A percentile compares a stretch with the other conserved stretches of the same genome.
Evolutionary conservation across 92 coral and sea anemone species (phyloP).

Genomic region (Siderastrea radians): DNA sequence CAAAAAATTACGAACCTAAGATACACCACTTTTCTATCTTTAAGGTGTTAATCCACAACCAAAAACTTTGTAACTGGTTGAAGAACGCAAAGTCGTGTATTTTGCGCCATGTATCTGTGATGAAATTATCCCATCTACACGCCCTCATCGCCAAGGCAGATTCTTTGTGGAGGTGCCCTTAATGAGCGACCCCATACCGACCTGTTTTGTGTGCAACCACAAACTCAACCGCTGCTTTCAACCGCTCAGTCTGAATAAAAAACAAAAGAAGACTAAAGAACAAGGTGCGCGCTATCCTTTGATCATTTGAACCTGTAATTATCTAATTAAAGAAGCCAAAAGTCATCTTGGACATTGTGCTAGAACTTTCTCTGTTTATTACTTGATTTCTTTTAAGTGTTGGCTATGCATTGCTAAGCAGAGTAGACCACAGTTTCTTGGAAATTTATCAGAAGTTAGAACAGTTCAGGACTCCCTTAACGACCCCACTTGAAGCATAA

Average conservation of each 20-base stretch:
- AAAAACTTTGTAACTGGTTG: no score
- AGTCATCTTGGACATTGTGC: constrained; percentile 19
- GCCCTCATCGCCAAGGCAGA: constrained; percentile 9
- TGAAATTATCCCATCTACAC: constrained; percentile 17
- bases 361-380: not conserved
- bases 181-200: constrained; percentile 36
- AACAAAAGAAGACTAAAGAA: constrained; percentile 29
- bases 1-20: constrained; percentile 3
- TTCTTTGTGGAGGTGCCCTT: constrained; percentile 20
- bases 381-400: not conserved
- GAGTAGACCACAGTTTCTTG: not conserved
- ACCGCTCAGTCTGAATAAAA: constrained; percentile 29
- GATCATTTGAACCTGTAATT: constrained; percentile 48
- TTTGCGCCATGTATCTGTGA: not conserved
- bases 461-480: constrained; percentile 1
- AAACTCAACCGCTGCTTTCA: constrained; percentile 38
- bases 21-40: constrained; percentile 7
- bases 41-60: not conserved
- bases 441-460: not conserved
- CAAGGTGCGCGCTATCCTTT: constrained; percentile 47
- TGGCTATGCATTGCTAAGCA: not conserved
- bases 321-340: constrained; percentile 42
- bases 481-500: constrained; percentile 55
- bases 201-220: constrained; percentile 48
- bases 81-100: not conserved